Percentiles rank a stretch among this genome's conserved stretches.
Conservation (phyloP, 30 jellyfish, hydroid and myxozoan species). For the Turritopsis rubra region DNA sequence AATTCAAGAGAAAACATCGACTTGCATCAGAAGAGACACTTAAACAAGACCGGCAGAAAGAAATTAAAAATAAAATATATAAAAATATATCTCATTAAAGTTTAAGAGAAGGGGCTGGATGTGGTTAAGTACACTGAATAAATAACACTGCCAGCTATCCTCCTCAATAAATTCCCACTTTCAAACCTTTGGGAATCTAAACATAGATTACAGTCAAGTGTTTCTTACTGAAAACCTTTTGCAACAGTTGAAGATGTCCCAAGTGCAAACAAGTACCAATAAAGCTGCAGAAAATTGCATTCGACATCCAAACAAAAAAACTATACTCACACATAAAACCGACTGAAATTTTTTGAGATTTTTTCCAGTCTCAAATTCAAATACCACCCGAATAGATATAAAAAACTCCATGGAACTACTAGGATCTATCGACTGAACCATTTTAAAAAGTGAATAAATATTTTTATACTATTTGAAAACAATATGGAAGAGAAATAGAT, state of each 20-base stretch:
- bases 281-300: no score
- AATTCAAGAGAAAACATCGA: not conserved
- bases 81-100: not conserved
- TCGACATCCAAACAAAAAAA: no score
- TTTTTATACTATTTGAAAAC: not conserved
- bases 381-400: no score
- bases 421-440: not conserved
- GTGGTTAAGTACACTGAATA: not conserved
- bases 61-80: no score
- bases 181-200: no score
- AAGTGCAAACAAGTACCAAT: no score
- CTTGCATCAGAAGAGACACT: not conserved
- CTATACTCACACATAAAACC: no score
- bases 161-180: no score
- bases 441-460: not conserved
- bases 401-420: not conserved
- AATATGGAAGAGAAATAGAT: not conserved
- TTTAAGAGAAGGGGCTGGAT: not conserved
- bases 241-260: no score
- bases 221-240: no score
- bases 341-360: no score
- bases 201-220: no score
- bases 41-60: not conserved
- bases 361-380: not conserved
- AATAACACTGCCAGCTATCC: not conserved